Evolutionary conservation across 2,888 invertebrate genomes (phyloP).

Genomic region (Endotricha flammealis): DNA sequence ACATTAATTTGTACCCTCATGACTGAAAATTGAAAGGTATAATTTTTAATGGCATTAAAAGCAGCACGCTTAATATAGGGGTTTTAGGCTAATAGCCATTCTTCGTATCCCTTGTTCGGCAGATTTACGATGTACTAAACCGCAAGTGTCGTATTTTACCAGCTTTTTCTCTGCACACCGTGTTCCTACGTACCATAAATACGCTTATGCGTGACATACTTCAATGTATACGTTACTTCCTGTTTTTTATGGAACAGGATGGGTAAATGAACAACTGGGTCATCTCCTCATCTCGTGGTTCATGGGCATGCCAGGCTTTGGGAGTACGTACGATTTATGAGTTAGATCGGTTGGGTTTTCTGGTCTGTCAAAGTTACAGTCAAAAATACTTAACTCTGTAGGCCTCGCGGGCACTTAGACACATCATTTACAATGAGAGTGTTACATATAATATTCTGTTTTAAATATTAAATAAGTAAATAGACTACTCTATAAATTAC

Average conservation of each 20-base stretch:
- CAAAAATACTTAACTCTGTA: too few relatives aligned
- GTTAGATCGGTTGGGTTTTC: too few relatives aligned
- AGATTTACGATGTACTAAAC: conserved; percentile 58
- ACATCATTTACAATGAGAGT: too few relatives aligned
- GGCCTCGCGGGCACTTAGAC: too few relatives aligned
- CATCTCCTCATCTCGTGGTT: background rate
- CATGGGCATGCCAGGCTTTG: too few relatives aligned
- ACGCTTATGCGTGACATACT: background rate
- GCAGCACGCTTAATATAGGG: conserved; percentile 30
- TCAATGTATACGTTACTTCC: background rate
- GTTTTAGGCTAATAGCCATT: conserved; percentile 40
- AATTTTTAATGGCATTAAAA: conserved; percentile 15
- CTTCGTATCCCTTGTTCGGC: conserved; percentile 39
- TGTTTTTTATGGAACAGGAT: background rate
- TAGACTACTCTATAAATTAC: too few relatives aligned
- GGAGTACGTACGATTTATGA: too few relatives aligned
- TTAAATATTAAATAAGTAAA: too few relatives aligned
- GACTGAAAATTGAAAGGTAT: conserved; percentile 10
- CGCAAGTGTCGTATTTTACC: conserved; percentile 41
- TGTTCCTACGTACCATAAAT: background rate
- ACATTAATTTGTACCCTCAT: too few relatives aligned
- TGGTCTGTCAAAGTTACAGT: too few relatives aligned
- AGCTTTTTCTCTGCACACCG: conserved; percentile 17
- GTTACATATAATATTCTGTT: too few relatives aligned
- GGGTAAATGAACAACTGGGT: background rate